Evolutionary conservation across 2,113 vertebrate genomes (phyloP), one percentile per base, ranked within the genome.

Genomic region (Halichoerus grypus): DNA sequence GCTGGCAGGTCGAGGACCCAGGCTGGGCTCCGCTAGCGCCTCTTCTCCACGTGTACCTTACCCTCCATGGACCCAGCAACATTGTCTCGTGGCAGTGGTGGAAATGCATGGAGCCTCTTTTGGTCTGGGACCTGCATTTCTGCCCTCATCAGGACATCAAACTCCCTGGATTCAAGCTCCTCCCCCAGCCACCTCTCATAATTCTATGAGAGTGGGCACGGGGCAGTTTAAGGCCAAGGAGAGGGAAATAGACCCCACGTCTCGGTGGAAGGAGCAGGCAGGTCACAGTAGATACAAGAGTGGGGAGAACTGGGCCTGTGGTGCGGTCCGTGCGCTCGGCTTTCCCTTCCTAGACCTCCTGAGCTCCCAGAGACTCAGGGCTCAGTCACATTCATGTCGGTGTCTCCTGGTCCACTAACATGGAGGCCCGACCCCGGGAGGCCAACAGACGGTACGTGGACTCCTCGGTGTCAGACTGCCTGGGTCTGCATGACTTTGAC

Each of bases 31-130:
- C 15, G 59, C 36, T 0, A 5, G 36, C 0, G 8, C 63, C 42
- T 57, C 36, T 24, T 72, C 59, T 53, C 21, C 4, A 0, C 0
- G 0, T 0, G 1, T 9, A 24, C 49, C n/a, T 42, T 33, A 2
- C 8, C 13, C 26, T 83, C 4, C 67, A 16, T 1, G 39, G 13
- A 18, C 21, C 71, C 49, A 7, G 80, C 0, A 0, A 1, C 10
- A 19, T 11, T 5, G 15, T 33, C 46, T 7, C 1, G 0, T 19
- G 18, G 18, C 33, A 3, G 3, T 31, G 77, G 28, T 57, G 55
- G 71, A 19, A 15, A 10, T 9, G 14, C 1, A 0, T 7, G 1
- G 9, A 36, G 13, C 10, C 63, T 74, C 19, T 74, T 1, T 55
- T 46, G 26, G 21, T 46, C 85, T 11, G 4, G 31, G n/a, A 28